Evolutionary conservation across 2,113 vertebrate genomes (phyloP), one percentile per base, ranked within the genome.

Genomic region (Poecile atricapillus): DNA sequence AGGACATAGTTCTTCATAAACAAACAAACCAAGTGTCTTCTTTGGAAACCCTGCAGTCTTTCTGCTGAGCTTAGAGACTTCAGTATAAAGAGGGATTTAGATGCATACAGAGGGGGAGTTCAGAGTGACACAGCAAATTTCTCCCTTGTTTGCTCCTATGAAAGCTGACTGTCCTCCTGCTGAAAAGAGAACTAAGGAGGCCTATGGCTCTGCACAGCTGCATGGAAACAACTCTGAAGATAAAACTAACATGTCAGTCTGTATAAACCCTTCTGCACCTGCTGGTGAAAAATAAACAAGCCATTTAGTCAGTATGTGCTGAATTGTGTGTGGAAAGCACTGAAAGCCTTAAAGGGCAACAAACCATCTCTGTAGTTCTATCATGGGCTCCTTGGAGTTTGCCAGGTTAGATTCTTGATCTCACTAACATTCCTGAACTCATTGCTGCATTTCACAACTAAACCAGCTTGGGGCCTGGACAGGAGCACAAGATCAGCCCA

Each of bases 21-120:
- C 78, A 94, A 94, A 88, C 70, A 41, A 93, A 84, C n/a, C 16
- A 41, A 94, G 64, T 59, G 64, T 80, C 14, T 20, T 77, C 76
- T 92, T 73, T 93, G 77, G 83, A 96, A 92, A 91, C 63, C 80
- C 78, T 53, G 39, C 79, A 92, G 79, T 83, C 79, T 83, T 93
- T 83, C 78, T 95, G 67, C 87, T 86, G 87, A 90, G 35, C 68
- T 78, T 58, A 37, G 41, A 68, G 47, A 47, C 41, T 67, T 92
- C 28, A 92, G 44, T 63, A 44, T 92, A 81, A 74, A 83, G 60
- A 92, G 35, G 25, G 41, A 90, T 96, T 95, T 91, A 89, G 64
- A 44, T 64, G 39, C 21, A 13, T 92, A 27, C 22, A 70, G 60
- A 60, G 41, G 17, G 56, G 55, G 13, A 94, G 35, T n/a, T 93